Conservation (phyloP, 2,113 vertebrate genomes). For the Zosterops hypoxanthus region DNA sequence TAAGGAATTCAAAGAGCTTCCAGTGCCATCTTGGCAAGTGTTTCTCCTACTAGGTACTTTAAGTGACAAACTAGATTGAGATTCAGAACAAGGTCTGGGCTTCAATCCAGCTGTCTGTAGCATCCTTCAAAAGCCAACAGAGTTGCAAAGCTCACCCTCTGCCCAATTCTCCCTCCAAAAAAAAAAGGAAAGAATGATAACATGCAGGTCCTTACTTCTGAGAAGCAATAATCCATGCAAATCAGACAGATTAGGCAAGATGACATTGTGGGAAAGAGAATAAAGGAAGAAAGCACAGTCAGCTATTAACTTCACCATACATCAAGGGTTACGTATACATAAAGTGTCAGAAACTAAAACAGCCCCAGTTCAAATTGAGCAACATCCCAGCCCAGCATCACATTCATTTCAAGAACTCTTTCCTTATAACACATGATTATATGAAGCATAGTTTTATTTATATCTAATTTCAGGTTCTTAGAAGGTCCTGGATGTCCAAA, state of each 20-base stretch:
- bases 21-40: neutral
- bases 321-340: neutral
- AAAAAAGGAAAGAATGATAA: neutral
- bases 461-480: neutral
- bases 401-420: neutral
- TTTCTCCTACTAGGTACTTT: neutral
- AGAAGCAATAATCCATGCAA: neutral
- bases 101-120: neutral
- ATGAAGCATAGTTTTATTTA: neutral
- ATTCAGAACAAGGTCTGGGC: neutral
- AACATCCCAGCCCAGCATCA: neutral
- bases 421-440: neutral
- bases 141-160: neutral
- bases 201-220: neutral
- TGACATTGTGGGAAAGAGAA: neutral
- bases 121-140: neutral
- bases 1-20: neutral
- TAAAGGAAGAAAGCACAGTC: neutral
- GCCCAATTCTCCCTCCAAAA: neutral
- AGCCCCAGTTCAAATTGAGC: neutral
- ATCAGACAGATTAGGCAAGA: neutral
- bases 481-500: neutral
- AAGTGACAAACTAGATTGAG: neutral
- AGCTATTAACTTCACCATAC: neutral
- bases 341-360: neutral